Conservation (phyloP, 2,888 invertebrate genomes). For the Tenthredo mesomela region DNA sequence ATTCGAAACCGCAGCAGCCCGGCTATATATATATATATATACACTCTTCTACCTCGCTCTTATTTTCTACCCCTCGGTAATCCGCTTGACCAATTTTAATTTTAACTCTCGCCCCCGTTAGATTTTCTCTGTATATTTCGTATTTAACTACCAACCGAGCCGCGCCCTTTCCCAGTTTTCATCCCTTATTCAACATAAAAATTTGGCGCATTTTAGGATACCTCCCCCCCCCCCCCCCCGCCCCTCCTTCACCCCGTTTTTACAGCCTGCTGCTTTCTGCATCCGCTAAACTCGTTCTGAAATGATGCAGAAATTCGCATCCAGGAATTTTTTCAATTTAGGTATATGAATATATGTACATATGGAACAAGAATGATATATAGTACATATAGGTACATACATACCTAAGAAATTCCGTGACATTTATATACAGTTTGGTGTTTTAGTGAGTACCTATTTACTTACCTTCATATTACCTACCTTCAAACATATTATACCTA, state of each 20-base stretch:
- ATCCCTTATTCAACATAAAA: neutral
- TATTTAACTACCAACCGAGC: neutral
- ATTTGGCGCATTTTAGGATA: slow-evolving; percentile 27
- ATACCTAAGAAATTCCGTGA: neutral
- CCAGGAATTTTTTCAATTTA: neutral
- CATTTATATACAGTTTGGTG: neutral
- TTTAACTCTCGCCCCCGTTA: slow-evolving; percentile 58
- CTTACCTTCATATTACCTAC: neutral
- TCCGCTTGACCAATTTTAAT: slow-evolving; percentile 71
- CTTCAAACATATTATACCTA: neutral
- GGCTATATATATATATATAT: no score
- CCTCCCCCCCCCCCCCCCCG: neutral
- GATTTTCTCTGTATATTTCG: neutral
- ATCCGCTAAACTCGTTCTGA: neutral
- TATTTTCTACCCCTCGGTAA: slow-evolving; percentile 58
- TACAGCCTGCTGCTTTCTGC: neutral
- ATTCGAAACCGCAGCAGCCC: slow-evolving; percentile 66
- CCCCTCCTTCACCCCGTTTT: no score
- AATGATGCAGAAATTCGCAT: neutral
- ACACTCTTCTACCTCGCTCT: neutral
- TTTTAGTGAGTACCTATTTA: neutral
- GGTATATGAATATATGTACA: neutral
- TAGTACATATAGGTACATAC: neutral
- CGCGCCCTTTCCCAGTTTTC: slow-evolving; percentile 7
- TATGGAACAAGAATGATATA: neutral